Evolutionary conservation across 2,888 invertebrate species (phyloP).

Genomic region (Sarcophaga caerulescens): DNA sequence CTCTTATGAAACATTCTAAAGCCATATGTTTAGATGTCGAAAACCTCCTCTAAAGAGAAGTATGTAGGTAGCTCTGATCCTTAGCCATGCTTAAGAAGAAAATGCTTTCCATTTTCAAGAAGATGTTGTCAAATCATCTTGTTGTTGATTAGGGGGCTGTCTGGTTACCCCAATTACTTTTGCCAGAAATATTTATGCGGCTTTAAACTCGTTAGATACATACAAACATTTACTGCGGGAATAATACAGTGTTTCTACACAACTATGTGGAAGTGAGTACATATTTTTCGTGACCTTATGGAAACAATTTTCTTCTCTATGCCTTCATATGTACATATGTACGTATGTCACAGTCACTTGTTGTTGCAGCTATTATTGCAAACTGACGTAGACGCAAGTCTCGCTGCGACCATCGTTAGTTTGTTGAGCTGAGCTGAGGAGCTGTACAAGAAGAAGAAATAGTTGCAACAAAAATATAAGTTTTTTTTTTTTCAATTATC

Average conservation of each 20-base stretch:
- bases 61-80: too few species aligned
- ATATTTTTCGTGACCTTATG: constrained; percentile 39
- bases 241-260: too few species aligned
- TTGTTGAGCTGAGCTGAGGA: not conserved
- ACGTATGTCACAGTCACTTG: constrained; percentile 29
- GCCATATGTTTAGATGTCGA: too few species aligned
- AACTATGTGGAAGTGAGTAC: not conserved
- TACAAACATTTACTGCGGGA: not conserved
- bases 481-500: constrained; percentile 63
- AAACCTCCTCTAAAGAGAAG: too few species aligned
- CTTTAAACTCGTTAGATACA: not conserved
- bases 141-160: too few species aligned
- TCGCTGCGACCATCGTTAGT: not conserved
- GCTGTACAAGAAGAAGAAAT: not conserved
- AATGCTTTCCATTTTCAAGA: too few species aligned
- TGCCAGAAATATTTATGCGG: constrained; percentile 8
- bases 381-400: not conserved
- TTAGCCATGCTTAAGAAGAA: too few species aligned
- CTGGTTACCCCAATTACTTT: constrained; percentile 17
- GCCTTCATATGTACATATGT: constrained; percentile 33
- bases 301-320: constrained; percentile 22
- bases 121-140: too few species aligned
- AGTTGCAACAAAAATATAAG: constrained; percentile 2
- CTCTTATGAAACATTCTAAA: too few species aligned
- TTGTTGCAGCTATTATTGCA: constrained; percentile 5